Conservation (phyloP, 2,888 invertebrate species). For the Himalopsyche tibetana region DNA sequence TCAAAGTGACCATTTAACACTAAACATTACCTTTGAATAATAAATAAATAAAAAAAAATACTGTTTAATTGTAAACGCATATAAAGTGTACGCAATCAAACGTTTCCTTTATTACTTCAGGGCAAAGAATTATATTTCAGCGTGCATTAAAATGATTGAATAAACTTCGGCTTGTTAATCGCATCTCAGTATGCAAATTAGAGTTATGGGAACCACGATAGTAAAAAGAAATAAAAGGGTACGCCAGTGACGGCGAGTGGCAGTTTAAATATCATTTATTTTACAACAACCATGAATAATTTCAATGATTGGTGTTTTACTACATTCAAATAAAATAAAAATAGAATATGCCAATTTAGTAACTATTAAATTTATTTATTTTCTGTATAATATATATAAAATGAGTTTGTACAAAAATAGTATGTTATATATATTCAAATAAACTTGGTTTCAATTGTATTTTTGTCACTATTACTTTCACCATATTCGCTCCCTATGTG, state of each 20-base stretch:
- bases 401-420: too few relatives aligned
- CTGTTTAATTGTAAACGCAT: background rate
- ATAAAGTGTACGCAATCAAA: background rate
- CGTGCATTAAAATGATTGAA: conserved; percentile 3
- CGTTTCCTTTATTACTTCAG: background rate
- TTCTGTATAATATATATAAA: too few relatives aligned
- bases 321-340: background rate
- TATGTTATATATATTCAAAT: too few relatives aligned
- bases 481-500: too few relatives aligned
- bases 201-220: conserved; percentile 7
- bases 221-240: background rate
- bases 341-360: background rate
- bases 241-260: background rate
- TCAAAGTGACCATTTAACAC: background rate
- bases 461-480: too few relatives aligned
- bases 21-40: background rate
- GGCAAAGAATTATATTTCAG: conserved; percentile 8
- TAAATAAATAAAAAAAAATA: background rate
- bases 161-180: conserved; percentile 16
- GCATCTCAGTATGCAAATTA: conserved; percentile 23
- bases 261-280: too few relatives aligned
- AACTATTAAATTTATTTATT: background rate
- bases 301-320: background rate
- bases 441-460: too few relatives aligned
- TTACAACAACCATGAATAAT: background rate